Evolutionary conservation across 1,140 invertebrate species (phyloP).

Genomic region (Apis florea): DNA sequence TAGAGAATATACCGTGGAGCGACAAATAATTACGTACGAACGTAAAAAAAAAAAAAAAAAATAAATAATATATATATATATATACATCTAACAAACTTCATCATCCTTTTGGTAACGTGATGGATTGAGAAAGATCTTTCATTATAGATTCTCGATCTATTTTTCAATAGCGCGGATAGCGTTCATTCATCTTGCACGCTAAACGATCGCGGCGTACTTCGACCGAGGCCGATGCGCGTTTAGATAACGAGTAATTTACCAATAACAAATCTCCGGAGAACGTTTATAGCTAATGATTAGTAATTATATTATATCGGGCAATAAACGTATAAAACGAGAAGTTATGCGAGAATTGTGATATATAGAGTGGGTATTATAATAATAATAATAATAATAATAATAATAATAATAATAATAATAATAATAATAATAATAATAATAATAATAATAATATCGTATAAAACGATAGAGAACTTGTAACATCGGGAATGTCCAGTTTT

Average conservation of each 20-base stretch:
- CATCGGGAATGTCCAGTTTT: too few relatives aligned
- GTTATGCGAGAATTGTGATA: background rate
- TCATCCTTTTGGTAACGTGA: conserved; percentile 8
- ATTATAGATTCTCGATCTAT: conserved; percentile 16
- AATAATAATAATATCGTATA: too few relatives aligned
- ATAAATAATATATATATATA: background rate
- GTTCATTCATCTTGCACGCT: background rate
- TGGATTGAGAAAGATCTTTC: background rate
- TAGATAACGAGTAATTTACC: conserved; percentile 15
- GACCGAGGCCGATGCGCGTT: background rate
- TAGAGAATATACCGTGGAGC: background rate
- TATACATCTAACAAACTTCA: background rate
- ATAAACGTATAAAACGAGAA: background rate
- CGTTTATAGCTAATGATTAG: background rate
- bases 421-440: too few relatives aligned
- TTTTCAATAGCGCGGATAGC: background rate
- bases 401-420: too few relatives aligned
- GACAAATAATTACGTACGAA: background rate
- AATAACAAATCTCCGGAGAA: background rate
- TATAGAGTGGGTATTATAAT: too few relatives aligned
- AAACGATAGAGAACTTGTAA: too few relatives aligned
- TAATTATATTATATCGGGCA: background rate
- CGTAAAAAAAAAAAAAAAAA: background rate
- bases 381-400: too few relatives aligned
- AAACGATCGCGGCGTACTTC: conserved; percentile 1